Evolutionary conservation across 2,797 vertebrate species (phyloP).

Genomic region (Siniperca obscura): DNA sequence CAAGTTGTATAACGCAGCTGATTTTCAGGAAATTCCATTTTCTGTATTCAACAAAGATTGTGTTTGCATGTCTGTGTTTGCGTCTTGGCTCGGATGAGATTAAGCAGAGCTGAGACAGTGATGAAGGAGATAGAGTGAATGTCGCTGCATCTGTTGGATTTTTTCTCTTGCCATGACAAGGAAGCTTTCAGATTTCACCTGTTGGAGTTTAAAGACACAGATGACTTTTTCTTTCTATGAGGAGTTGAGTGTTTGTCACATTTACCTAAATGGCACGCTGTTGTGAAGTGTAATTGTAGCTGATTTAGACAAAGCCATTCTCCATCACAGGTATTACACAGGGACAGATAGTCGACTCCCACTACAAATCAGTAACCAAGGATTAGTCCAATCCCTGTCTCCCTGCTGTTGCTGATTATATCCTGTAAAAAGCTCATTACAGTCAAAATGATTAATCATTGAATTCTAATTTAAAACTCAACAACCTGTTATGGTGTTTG

Average conservation of each 20-base stretch:
- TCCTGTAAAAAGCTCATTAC: slow-evolving; percentile 80
- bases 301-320: slow-evolving; percentile 46
- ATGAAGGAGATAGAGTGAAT: slow-evolving; percentile 40
- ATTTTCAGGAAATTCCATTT: neutral
- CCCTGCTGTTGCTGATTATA: slow-evolving; percentile 73
- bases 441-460: slow-evolving; percentile 60
- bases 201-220: slow-evolving; percentile 4
- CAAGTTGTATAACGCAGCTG: neutral
- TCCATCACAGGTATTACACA: slow-evolving; percentile 56
- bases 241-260: slow-evolving; percentile 6
- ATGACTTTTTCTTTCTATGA: neutral
- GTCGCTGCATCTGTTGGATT: slow-evolving; percentile 64
- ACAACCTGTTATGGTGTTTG: slow-evolving; percentile 30
- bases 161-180: slow-evolving; percentile 18
- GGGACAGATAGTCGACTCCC: slow-evolving; percentile 34
- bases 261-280: slow-evolving; percentile 1
- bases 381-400: slow-evolving; percentile 78
- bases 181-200: slow-evolving; percentile 41
- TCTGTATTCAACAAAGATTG: neutral
- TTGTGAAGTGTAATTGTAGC: slow-evolving; percentile 37
- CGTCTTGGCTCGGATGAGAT: slow-evolving; percentile 37
- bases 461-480: slow-evolving; percentile 56
- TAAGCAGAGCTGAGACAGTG: slow-evolving; percentile 34
- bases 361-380: slow-evolving; percentile 52
- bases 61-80: slow-evolving; percentile 30